phyloP scores from a whole-genome alignment of 2,113 vertebrate species.

The Oreocharis arfaki region DNA sequence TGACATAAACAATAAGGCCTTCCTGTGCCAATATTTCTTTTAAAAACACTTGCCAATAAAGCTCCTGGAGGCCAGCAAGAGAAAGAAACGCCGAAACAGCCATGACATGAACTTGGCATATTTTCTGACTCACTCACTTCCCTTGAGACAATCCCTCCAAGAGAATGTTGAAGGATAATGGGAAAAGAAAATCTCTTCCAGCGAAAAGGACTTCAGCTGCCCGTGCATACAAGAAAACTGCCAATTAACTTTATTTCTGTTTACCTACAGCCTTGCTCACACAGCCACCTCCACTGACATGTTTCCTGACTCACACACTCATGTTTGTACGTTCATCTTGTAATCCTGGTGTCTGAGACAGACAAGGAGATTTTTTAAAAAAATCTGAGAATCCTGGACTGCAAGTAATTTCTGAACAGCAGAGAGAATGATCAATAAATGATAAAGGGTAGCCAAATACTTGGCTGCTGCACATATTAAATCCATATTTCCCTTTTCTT shows the following conservation, averaged over 20 bases:
- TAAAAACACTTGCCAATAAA: conserved; percentile 63
- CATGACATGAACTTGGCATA: conserved; percentile 67
- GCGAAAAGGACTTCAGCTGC: conserved; percentile 7
- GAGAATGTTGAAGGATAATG: conserved; percentile 55
- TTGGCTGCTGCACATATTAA: not conserved
- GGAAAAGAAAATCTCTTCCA: conserved; percentile 57
- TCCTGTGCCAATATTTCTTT: conserved; percentile 59
- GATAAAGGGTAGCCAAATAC: not conserved
- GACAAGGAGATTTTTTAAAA: not conserved
- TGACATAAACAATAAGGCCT: conserved; percentile 64
- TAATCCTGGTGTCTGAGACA: not conserved
- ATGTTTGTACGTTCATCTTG: not conserved
- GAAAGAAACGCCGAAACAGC: conserved; percentile 57
- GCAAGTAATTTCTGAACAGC: not conserved
- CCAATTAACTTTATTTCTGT: conserved; percentile 64
- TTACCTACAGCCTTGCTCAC: conserved; percentile 52
- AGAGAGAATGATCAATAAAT: not conserved
- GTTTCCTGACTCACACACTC: conserved; percentile 46
- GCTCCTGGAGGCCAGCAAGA: conserved; percentile 51
- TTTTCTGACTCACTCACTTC: conserved; percentile 64
- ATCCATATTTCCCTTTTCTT: not conserved
- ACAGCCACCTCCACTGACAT: conserved; percentile 36
- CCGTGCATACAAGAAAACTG: conserved; percentile 33
- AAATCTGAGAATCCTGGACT: not conserved
- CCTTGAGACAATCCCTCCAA: conserved; percentile 38